phyloP scores from a whole-genome alignment of 2,113 vertebrate species.

The Microtus montanus region DNA sequence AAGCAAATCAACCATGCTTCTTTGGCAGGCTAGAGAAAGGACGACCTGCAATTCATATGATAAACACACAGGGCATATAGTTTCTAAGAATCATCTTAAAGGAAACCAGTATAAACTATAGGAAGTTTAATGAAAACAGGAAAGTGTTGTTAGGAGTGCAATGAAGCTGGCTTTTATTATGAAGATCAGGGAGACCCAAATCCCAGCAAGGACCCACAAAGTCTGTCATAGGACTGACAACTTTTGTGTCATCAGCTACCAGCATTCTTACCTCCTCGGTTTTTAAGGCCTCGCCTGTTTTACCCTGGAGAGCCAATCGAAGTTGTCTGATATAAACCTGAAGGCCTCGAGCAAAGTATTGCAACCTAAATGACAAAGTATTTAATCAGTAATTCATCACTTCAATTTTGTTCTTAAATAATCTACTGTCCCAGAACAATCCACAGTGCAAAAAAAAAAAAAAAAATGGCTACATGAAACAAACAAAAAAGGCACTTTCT shows the following conservation, averaged over 20 bases:
- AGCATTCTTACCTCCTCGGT: constrained; percentile 93
- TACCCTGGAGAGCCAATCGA: constrained; percentile 96
- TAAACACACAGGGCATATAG: not conserved
- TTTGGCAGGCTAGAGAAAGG: constrained; percentile 22
- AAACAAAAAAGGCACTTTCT: not conserved
- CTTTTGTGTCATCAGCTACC: not conserved
- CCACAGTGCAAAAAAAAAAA: not conserved
- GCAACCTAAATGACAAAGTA: constrained; percentile 88
- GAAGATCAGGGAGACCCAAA: constrained; percentile 11
- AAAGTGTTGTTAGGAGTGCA: constrained; percentile 12
- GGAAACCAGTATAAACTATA: constrained; percentile 16
- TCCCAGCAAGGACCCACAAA: not conserved
- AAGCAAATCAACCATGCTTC: constrained; percentile 36
- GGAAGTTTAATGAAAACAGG: constrained; percentile 44
- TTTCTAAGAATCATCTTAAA: not conserved
- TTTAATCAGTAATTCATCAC: constrained; percentile 55
- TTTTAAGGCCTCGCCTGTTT: constrained; percentile 97
- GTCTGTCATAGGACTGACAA: not conserved
- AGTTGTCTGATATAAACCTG: constrained; percentile 99
- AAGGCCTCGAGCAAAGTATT: constrained; percentile 97
- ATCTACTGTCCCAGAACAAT: not conserved
- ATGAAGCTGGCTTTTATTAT: constrained; percentile 24
- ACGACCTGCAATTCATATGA: not conserved
- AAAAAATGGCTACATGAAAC: not conserved
- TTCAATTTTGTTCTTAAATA: constrained; percentile 45